These are phyloP conservation scores for Fissipunctia ypsillon DNA, from an alignment of 2,888 invertebrate genomes.

Conservation along the genomic window DNA sequence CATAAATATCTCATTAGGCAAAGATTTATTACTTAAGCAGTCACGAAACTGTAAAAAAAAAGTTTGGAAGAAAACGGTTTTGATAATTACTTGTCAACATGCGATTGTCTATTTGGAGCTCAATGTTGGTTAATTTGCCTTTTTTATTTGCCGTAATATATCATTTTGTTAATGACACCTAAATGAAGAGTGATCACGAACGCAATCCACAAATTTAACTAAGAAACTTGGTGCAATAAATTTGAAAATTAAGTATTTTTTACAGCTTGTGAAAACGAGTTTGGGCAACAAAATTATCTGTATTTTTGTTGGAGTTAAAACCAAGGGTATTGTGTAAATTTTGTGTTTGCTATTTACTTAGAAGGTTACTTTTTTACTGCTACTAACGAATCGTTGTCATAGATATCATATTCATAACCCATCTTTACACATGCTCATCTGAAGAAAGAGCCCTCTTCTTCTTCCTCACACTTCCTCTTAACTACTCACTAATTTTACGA, in stretches of 20 bases:
- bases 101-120: constrained; percentile 88
- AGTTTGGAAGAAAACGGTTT: constrained; percentile 83
- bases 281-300: constrained; percentile 42
- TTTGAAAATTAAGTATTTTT: constrained; percentile 63
- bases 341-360: constrained; percentile 5
- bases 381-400: background rate
- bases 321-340: constrained; percentile 26
- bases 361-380: background rate
- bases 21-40: constrained; percentile 88
- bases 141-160: constrained; percentile 87
- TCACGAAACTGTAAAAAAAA: constrained; percentile 89
- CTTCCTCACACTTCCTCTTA: background rate
- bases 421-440: too few species aligned
- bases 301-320: constrained; percentile 50
- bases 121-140: constrained; percentile 81
- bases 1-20: constrained; percentile 90
- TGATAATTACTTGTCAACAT: constrained; percentile 90
- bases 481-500: background rate
- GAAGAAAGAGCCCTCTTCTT: too few species aligned
- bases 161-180: constrained; percentile 89
- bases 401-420: too few species aligned
- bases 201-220: constrained; percentile 69
- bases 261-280: constrained; percentile 55
- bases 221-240: constrained; percentile 68
- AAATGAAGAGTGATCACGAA: constrained; percentile 87